Evolutionary conservation across 2,113 vertebrate genomes (phyloP).

Genomic region (Sebastes fasciatus): DNA sequence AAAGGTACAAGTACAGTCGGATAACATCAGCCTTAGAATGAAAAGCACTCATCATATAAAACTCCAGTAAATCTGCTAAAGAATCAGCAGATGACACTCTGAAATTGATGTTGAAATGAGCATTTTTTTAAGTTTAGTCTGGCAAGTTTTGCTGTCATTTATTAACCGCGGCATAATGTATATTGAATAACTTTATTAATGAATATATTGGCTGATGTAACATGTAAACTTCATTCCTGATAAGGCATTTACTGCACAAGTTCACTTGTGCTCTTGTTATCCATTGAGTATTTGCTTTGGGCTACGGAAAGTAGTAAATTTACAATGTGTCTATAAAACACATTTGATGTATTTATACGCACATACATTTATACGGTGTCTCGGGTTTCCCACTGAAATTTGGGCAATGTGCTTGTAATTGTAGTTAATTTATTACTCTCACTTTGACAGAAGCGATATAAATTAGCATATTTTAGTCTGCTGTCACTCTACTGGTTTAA

Average conservation of each 20-base stretch:
- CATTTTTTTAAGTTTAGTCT: no score
- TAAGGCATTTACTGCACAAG: not conserved
- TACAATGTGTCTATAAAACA: not conserved
- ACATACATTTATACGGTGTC: not conserved
- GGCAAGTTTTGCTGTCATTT: not conserved
- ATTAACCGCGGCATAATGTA: not conserved
- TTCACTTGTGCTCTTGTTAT: no score
- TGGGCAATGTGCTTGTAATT: not conserved
- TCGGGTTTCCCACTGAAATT: not conserved
- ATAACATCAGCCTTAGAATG: not conserved
- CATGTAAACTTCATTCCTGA: not conserved
- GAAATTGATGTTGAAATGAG: not conserved
- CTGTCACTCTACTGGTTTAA: conserved; percentile 10
- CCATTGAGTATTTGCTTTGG: not conserved
- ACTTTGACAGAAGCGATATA: not conserved
- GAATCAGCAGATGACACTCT: not conserved
- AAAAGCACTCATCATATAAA: not conserved
- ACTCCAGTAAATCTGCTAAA: no score
- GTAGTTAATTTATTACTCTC: not conserved
- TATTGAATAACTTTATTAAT: not conserved
- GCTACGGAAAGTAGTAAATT: not conserved
- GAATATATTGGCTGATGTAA: not conserved
- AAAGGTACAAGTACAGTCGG: not conserved
- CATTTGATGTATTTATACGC: not conserved
- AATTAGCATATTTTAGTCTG: conserved; percentile 42